phyloP scores from a whole-genome alignment of 2,888 invertebrate genomes.

The Stenodera caucasica region DNA sequence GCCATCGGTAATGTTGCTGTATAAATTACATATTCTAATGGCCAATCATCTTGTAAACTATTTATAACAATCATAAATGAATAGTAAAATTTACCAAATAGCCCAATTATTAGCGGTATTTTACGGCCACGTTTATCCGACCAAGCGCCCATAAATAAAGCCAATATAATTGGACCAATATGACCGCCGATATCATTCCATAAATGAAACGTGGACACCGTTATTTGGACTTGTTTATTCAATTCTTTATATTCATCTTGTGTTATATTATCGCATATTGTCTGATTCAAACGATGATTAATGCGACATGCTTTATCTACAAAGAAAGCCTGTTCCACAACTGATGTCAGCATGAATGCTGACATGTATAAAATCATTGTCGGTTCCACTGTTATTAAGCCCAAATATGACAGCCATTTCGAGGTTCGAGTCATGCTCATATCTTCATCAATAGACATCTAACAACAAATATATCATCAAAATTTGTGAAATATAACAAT shows the following conservation, averaged over 20 bases:
- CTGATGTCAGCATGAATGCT: slow-evolving; percentile 79
- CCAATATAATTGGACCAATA: slow-evolving; percentile 72
- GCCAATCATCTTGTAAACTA: slow-evolving; percentile 63
- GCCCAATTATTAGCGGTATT: slow-evolving; percentile 70
- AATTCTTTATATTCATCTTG: slow-evolving; percentile 61
- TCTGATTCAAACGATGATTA: slow-evolving; percentile 68
- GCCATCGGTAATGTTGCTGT: slow-evolving; percentile 77
- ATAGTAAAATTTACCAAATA: slow-evolving; percentile 74
- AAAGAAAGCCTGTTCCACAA: slow-evolving; percentile 79
- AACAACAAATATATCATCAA: not conserved
- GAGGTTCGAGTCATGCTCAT: not conserved
- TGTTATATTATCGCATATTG: slow-evolving; percentile 68
- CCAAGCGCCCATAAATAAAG: slow-evolving; percentile 80
- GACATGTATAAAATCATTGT: slow-evolving; percentile 88
- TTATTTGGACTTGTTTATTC: slow-evolving; percentile 71
- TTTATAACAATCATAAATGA: slow-evolving; percentile 75
- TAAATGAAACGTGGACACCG: slow-evolving; percentile 74
- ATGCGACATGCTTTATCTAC: slow-evolving; percentile 76
- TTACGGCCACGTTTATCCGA: slow-evolving; percentile 80
- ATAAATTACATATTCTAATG: slow-evolving; percentile 72
- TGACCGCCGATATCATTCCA: slow-evolving; percentile 78
- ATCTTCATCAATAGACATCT: slow-evolving; percentile 11
- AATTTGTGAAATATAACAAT: no score
- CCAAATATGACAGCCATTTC: slow-evolving; percentile 30
- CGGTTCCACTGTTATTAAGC: slow-evolving; percentile 76